Percentiles rank a stretch among this genome's conserved stretches.
Evolutionary conservation across 1,140 invertebrate species (phyloP).

Genomic region (Ectropis grisescens): DNA sequence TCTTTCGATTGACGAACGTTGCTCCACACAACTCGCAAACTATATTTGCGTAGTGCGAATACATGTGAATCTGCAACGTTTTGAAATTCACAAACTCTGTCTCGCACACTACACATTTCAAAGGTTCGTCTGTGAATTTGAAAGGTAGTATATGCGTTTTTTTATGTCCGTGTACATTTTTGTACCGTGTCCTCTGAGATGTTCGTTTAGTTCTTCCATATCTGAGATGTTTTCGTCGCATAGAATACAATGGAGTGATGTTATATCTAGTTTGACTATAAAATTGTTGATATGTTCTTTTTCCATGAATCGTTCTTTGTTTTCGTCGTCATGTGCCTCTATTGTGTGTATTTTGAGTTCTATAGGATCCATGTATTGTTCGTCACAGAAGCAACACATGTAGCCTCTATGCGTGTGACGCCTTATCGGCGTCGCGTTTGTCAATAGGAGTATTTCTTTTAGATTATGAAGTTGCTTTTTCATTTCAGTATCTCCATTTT

Average conservation of each 20-base stretch:
- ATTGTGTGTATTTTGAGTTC: slow-evolving; percentile 23
- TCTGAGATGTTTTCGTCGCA: slow-evolving; percentile 7
- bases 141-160: slow-evolving; percentile 25
- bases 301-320: slow-evolving; percentile 11
- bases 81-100: slow-evolving; percentile 33
- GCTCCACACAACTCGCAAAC: slow-evolving; percentile 74
- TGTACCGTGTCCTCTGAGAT: slow-evolving; percentile 18
- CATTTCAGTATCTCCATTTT: too few relatives aligned
- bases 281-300: slow-evolving; percentile 8
- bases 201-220: slow-evolving; percentile 11
- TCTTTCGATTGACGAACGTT: slow-evolving; percentile 61
- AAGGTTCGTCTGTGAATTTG: slow-evolving; percentile 19
- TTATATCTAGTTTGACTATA: slow-evolving; percentile 26
- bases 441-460: slow-evolving; percentile 24
- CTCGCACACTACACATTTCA: slow-evolving; percentile 13
- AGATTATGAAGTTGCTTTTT: slow-evolving; percentile 24
- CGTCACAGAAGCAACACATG: slow-evolving; percentile 15
- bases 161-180: slow-evolving; percentile 16
- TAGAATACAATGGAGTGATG: slow-evolving; percentile 16
- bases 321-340: slow-evolving; percentile 9
- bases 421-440: slow-evolving; percentile 37
- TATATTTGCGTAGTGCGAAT: slow-evolving; percentile 19
- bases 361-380: slow-evolving; percentile 12
- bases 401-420: slow-evolving; percentile 20
- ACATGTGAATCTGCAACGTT: slow-evolving; percentile 53